Percentiles rank a stretch among this genome's conserved stretches.
phyloP scores from a whole-genome alignment of 2,797 vertebrate genomes.

The Eulemur rubriventer region DNA sequence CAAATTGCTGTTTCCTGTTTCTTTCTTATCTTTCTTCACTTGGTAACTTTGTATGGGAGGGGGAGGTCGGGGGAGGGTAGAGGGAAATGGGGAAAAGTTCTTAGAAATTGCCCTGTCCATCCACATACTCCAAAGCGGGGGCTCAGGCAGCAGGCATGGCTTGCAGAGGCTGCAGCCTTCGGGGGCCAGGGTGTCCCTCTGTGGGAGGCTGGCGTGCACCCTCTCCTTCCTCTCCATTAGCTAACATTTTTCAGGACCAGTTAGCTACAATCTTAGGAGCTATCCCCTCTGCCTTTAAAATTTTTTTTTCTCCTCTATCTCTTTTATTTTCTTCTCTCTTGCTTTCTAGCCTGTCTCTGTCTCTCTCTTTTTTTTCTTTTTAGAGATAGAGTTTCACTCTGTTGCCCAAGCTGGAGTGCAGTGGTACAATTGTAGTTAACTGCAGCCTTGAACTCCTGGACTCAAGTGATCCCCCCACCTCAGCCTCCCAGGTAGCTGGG shows the following conservation, averaged over 20 bases:
- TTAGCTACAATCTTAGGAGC: constrained; percentile 92
- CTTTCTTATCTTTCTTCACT: not conserved
- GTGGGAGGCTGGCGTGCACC: constrained; percentile 83
- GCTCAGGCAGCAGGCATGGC: not conserved
- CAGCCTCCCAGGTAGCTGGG: not conserved
- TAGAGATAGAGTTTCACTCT: not conserved
- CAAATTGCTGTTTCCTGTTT: not conserved
- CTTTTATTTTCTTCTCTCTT: not conserved
- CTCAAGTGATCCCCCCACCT: not conserved
- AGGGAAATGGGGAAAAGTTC: not conserved
- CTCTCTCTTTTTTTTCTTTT: not conserved
- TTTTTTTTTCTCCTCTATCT: constrained; percentile 62
- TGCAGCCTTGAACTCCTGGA: not conserved
- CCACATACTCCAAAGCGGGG: not conserved
- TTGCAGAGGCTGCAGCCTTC: not conserved
- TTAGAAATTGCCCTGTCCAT: not conserved
- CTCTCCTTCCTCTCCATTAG: constrained; percentile 81
- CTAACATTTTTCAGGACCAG: constrained; percentile 84
- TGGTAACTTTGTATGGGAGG: not conserved
- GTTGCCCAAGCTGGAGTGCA: not conserved
- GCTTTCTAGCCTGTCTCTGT: fast-evolving
- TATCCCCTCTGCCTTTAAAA: constrained; percentile 11
- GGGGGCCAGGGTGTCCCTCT: constrained; percentile 75
- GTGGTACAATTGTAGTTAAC: not conserved
- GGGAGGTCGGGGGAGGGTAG: not conserved